Base-by-base conservation (phyloP, 2,113 vertebrate species). In the Zosterops japonicus region DNA sequence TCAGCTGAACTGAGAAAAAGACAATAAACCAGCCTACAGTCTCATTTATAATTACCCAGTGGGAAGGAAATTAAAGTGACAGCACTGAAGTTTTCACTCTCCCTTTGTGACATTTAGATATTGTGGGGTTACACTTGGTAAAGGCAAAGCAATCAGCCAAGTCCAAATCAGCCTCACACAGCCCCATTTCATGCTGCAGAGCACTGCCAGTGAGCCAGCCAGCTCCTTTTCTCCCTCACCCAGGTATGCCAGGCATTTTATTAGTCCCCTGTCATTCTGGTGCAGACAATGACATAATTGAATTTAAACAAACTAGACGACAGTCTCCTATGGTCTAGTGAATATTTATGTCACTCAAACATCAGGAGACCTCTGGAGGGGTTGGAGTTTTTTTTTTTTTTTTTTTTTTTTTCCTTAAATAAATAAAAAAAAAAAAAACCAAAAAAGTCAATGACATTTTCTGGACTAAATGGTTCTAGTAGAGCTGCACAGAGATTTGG, bases 291-390 rank as follows among this genome's bases (percentile, higher is more conserved):
- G 89, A 72, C 83, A 77, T 72, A 93, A 92, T 9, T 88, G 91
- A 93, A 92, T 95, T 96, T 94, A 95, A 94, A 91, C 67, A 92
- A 94, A 88, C 78, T 92, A 79, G 95, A 87, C 91, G 61, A 52
- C 65, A 77, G 42, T 93, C 71, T 95, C 78, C 75, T 81, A 87
- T 84, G 91, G 95, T 97, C 93, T 94, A 55, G 86, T 89, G 93
- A 95, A 55, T 93, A 95, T 96, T 97, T 95, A 64, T 96, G 93
- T 93, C 88, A 72, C n/a, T 96, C 56, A 53, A 77, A 42, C 67
- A 87, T 52, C 74, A 86, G 63, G 50, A 93, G 57, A 92, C 19
- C 52, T 93, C 71, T 83, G 65, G 78, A 88, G 50, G 41, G 33
- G 25, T 69, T 87, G 53, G 14, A n/a, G 2, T 74, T 95, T 71